phyloP scores from a whole-genome alignment of 2,797 vertebrate species.

The Schizopygopsis malacanthus region DNA sequence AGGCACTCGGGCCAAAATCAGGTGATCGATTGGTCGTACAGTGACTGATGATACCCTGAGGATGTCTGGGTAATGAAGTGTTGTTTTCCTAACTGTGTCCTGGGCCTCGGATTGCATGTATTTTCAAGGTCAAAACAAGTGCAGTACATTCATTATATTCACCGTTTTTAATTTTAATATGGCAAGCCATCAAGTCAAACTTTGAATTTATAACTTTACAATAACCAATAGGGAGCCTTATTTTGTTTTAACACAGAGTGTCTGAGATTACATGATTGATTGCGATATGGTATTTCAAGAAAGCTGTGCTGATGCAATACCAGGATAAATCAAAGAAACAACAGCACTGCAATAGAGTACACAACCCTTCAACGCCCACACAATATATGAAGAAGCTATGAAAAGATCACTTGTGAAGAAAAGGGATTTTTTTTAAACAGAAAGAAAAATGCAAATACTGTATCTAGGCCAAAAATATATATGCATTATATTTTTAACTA shows the following conservation, averaged over 20 bases:
- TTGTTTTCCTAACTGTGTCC: conserved; percentile 60
- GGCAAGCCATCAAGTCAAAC: conserved; percentile 35
- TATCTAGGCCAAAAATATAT: not conserved
- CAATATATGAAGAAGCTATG: conserved; percentile 1
- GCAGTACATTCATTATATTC: conserved; percentile 54
- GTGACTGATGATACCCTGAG: conserved; percentile 61
- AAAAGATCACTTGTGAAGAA: not conserved
- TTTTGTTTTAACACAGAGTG: conserved; percentile 17
- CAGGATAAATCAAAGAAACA: conserved; percentile 10
- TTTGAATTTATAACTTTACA: conserved; percentile 37
- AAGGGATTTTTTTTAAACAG: not conserved
- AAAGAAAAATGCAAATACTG: not conserved
- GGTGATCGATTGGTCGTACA: conserved; percentile 54
- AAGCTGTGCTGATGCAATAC: conserved; percentile 27
- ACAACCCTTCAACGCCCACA: conserved; percentile 13
- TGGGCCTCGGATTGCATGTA: conserved; percentile 53
- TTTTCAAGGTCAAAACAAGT: conserved; percentile 61
- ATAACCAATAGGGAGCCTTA: conserved; percentile 19
- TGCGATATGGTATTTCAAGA: conserved; percentile 6
- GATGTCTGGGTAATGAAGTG: conserved; percentile 59
- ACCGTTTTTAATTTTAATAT: conserved; percentile 33
- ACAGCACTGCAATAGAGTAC: conserved; percentile 15
- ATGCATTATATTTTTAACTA: not conserved
- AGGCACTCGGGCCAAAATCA: conserved; percentile 49
- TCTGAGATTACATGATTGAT: conserved; percentile 9